These are phyloP conservation scores for Homalodisca vitripennis DNA, from an alignment of 1,140 invertebrate species.

Conservation along the genomic window DNA sequence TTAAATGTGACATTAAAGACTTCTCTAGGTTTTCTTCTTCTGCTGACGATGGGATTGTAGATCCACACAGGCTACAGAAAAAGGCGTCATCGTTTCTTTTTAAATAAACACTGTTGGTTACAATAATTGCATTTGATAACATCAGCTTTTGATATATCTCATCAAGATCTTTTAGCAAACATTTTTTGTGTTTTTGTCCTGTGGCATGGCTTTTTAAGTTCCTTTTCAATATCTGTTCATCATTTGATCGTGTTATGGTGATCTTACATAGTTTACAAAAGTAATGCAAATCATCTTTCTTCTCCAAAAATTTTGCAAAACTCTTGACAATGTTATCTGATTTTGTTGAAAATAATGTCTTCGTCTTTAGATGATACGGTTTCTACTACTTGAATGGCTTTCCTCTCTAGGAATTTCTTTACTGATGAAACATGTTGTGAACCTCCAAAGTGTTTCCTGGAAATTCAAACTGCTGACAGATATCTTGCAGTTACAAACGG, in stretches of 20 bases:
- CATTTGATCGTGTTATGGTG: background rate
- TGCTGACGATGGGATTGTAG: no score
- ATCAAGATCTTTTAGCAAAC: no score
- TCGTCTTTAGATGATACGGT: background rate
- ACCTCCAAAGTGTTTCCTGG: background rate
- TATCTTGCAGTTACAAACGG: background rate
- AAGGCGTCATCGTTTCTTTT: no score
- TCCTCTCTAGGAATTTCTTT: background rate
- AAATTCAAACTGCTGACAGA: background rate
- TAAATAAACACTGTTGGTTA: no score
- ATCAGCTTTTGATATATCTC: no score
- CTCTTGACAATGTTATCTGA: background rate
- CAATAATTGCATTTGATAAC: no score
- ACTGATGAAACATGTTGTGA: background rate
- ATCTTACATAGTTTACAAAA: background rate
- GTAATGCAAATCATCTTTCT: background rate
- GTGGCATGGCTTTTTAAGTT: background rate
- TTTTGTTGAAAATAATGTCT: background rate
- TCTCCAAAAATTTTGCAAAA: background rate
- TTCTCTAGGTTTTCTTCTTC: no score
- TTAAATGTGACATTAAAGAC: no score
- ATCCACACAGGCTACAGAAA: no score
- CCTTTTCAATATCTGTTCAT: background rate
- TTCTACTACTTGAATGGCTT: background rate
- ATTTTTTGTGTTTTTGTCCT: background rate